Percentiles rank a stretch among this genome's conserved stretches.
phyloP scores from a whole-genome alignment of 2,888 invertebrate genomes.

The Diarsia rubi region DNA sequence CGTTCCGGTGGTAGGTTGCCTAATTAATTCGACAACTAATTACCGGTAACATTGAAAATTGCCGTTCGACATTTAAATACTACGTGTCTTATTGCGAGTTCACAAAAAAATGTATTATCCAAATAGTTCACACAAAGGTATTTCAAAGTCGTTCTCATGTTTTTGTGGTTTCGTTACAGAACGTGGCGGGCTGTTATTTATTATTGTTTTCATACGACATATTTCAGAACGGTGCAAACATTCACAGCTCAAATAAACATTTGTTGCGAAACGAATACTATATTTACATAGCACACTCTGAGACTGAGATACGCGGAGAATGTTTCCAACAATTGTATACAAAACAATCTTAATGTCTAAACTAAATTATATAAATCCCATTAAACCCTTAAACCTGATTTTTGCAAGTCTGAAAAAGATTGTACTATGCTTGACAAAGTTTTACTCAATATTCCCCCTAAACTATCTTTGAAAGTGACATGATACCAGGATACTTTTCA shows the following conservation, averaged over 20 bases:
- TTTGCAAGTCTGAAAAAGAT: too few relatives aligned
- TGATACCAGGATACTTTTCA: background rate
- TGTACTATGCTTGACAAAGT: background rate
- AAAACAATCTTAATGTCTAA: background rate
- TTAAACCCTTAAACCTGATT: background rate
- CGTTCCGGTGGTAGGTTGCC: conserved; percentile 74
- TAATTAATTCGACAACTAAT: conserved; percentile 72
- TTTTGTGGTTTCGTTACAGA: conserved; percentile 55
- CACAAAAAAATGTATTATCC: conserved; percentile 22
- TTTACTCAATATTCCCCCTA: background rate
- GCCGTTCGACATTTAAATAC: conserved; percentile 61
- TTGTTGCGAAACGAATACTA: conserved; percentile 30
- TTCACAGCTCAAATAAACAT: conserved; percentile 21
- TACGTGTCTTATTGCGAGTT: conserved; percentile 38
- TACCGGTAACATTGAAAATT: conserved; percentile 66
- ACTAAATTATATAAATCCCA: background rate
- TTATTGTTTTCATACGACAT: conserved; percentile 48
- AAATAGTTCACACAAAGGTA: conserved; percentile 64
- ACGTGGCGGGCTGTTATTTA: conserved; percentile 44
- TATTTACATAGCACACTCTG: conserved; percentile 6
- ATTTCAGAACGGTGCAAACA: conserved; percentile 41
- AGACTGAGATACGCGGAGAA: conserved; percentile 2
- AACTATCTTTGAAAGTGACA: background rate
- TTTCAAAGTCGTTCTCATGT: conserved; percentile 64
- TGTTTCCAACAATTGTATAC: conserved; percentile 2